Percentiles rank a stretch among this genome's conserved stretches.
Evolutionary conservation across 2,797 vertebrate genomes (phyloP).

Genomic region (Acanthurus lineatus): DNA sequence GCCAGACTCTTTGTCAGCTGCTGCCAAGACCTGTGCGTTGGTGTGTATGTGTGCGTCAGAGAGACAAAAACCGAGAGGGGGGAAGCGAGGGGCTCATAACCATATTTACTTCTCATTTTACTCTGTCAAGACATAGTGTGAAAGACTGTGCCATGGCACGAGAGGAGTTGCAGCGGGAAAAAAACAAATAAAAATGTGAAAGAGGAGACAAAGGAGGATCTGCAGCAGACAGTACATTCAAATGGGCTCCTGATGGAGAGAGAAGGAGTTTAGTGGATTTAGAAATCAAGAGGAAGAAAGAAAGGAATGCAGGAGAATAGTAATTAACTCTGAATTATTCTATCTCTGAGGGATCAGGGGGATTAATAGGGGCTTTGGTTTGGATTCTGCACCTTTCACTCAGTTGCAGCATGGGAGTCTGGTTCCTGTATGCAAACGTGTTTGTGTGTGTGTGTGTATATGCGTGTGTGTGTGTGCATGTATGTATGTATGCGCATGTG

Average conservation of each 20-base stretch:
- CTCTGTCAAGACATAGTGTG: constrained; percentile 50
- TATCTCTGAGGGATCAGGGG: constrained; percentile 74
- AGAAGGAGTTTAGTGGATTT: constrained; percentile 71
- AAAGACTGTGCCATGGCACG: constrained; percentile 59
- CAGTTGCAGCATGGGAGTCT: constrained; percentile 64
- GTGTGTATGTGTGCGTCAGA: constrained; percentile 45
- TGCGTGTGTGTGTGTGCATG: constrained; percentile 3
- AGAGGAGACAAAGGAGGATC: constrained; percentile 58
- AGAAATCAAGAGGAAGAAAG: constrained; percentile 59
- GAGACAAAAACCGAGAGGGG: constrained; percentile 44
- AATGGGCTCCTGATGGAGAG: constrained; percentile 46
- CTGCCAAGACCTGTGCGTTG: constrained; percentile 60
- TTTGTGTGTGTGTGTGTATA: constrained; percentile 24
- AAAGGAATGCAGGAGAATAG: constrained; percentile 69
- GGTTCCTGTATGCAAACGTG: constrained; percentile 57
- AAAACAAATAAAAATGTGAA: constrained; percentile 58
- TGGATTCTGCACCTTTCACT: constrained; percentile 73
- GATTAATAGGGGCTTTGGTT: constrained; percentile 78
- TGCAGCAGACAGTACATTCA: constrained; percentile 57
- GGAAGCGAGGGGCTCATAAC: constrained; percentile 46
- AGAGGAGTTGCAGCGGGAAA: constrained; percentile 33
- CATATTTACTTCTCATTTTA: constrained; percentile 73
- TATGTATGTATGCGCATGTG: constrained; percentile 16
- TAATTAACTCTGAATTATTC: constrained; percentile 82
- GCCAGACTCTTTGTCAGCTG: constrained; percentile 72